Percentiles rank a stretch among this genome's conserved stretches.
phyloP scores from a whole-genome alignment of 1,140 invertebrate species.

The Holotrichia oblita region DNA sequence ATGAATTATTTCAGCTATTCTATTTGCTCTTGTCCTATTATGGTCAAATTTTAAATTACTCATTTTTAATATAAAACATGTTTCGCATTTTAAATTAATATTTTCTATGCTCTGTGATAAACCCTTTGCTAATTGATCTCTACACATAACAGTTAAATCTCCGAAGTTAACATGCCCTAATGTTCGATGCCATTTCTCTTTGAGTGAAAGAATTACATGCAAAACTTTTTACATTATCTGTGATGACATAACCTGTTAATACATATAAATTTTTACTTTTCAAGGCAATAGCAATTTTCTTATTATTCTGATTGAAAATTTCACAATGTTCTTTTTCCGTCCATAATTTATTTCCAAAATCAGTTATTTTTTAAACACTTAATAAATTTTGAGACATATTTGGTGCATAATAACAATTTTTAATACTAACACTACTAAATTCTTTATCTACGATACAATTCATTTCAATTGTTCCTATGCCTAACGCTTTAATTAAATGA shows the following conservation, averaged over 20 bases:
- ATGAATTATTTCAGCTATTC: constrained; percentile 34
- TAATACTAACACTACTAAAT: constrained; percentile 44
- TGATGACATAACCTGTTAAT: constrained; percentile 49
- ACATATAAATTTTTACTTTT: constrained; percentile 55
- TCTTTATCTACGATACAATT: constrained; percentile 48
- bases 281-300: constrained; percentile 49
- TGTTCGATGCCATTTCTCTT: constrained; percentile 39
- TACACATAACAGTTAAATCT: constrained; percentile 39
- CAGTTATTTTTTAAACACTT: constrained; percentile 54
- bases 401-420: constrained; percentile 53
- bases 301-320: constrained; percentile 50
- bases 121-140: constrained; percentile 35
- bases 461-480: constrained; percentile 53
- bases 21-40: constrained; percentile 5
- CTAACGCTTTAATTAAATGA: constrained; percentile 52
- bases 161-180: constrained; percentile 38
- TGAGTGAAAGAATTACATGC: constrained; percentile 13
- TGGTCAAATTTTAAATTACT: constrained; percentile 33
- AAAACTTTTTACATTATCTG: constrained; percentile 5
- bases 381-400: constrained; percentile 54
- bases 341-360: constrained; percentile 47
- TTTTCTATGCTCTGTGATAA: constrained; percentile 34
- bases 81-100: constrained; percentile 38
- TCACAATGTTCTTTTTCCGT: constrained; percentile 46
- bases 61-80: constrained; percentile 38